Evolutionary conservation across 2,113 vertebrate genomes (phyloP).

Genomic region (Trinectes maculatus): DNA sequence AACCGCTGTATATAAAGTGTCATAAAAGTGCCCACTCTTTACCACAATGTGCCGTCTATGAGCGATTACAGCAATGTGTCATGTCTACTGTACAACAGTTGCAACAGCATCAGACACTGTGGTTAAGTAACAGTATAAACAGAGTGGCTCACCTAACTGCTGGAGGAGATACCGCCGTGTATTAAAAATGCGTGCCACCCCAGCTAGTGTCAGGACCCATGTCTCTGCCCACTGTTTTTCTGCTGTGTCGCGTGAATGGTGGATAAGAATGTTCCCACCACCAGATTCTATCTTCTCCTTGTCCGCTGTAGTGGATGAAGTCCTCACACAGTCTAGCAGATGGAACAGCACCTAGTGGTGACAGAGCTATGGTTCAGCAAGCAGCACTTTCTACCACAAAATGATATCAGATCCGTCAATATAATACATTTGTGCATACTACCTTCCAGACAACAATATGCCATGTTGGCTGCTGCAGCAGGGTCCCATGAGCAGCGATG

Average conservation of each 20-base stretch:
- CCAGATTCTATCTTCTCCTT: constrained; percentile 99
- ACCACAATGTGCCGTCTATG: neutral
- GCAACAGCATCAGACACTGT: neutral
- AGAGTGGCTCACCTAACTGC: constrained; percentile 85
- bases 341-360: constrained; percentile 92
- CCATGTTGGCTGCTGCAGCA: constrained; percentile 95
- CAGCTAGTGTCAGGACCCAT: constrained; percentile 96
- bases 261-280: constrained; percentile 98
- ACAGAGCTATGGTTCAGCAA: neutral
- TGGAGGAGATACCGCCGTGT: constrained; percentile 94
- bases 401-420: neutral
- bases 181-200: constrained; percentile 98
- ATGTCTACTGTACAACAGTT: no score
- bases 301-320: constrained; percentile 95
- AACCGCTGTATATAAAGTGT: neutral
- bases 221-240: constrained; percentile 99
- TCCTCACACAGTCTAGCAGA: constrained; percentile 91
- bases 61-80: neutral
- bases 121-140: neutral
- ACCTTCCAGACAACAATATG: constrained; percentile 98
- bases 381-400: neutral
- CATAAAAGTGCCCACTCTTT: neutral
- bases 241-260: constrained; percentile 98
- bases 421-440: neutral
- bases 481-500: constrained; percentile 94